Evolutionary conservation across 37 sponge, comb jelly and placozoan species (phyloP), one percentile per base, ranked within the genome.

Genomic region (Crambe crambe): DNA sequence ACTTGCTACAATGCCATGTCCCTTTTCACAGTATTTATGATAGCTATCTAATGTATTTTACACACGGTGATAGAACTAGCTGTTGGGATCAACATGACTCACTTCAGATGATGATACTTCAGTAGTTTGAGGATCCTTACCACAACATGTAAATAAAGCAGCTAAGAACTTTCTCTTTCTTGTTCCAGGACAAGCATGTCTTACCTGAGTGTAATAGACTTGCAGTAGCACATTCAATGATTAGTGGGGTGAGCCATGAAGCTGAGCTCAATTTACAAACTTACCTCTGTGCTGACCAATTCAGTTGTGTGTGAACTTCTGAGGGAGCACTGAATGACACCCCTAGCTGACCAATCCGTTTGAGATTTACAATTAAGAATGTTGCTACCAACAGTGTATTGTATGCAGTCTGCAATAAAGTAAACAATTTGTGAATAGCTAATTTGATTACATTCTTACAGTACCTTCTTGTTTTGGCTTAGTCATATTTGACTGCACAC

Each of bases 291-390:
- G 12, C 51, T 47, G 51, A 47, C 12, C 12, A 47, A 62, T 8
- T 23, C 6, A 23, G 63, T 47, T 15, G 32, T 18, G 2, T 30
- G 35, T 20, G 8, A 40, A 2, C 72, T 41, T 34, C 37, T 42
- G 22, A 82, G 63, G 0, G 60, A n/a, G 68, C 90, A 89, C 54
- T 74, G 74, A 18, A 29, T 79, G 32, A 31, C 26, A 22, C 75
- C 85, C 37, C 58, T 26, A 3, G 32, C 56, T 51, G 29, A 42
- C 90, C 90, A 90, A 56, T 90, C 76, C 0, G 6, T 30, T 35
- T 75, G 66, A 31, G 86, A 80, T 58, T 71, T 73, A 56, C 90
- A 90, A 44, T 72, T 84, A 56, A 90, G 31, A 0, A 90, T 65
- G 61, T 74, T 90, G 30, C 39, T 42, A 44, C 68, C 86, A 27